Conservation (phyloP, 2,113 vertebrate species). For the Microcebus tavaratra region DNA sequence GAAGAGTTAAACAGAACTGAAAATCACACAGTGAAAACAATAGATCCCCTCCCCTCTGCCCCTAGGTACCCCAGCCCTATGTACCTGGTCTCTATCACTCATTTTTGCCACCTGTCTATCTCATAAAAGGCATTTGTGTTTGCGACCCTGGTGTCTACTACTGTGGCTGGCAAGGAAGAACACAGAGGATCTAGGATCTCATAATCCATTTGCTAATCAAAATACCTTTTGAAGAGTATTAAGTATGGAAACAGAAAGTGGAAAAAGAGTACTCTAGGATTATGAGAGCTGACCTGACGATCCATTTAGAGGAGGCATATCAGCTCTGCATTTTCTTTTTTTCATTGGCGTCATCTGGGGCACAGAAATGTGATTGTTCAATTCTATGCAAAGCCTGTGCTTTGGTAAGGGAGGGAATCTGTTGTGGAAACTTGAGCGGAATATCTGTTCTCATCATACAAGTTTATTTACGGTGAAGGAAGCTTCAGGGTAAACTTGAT, state of each 20-base stretch:
- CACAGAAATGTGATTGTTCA: not conserved
- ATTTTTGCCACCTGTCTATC: not conserved
- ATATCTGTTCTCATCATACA: not conserved
- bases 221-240: not conserved
- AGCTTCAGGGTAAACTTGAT: not conserved
- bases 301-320: not conserved
- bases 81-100: not conserved
- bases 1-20: too few species aligned
- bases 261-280: not conserved
- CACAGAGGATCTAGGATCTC: not conserved
- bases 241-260: not conserved
- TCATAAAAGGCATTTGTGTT: not conserved
- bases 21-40: too few species aligned
- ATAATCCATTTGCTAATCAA: not conserved
- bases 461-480: not conserved
- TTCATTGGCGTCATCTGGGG: not conserved
- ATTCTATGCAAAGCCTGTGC: not conserved
- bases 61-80: too few species aligned
- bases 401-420: not conserved
- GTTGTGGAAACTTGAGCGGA: not conserved
- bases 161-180: not conserved
- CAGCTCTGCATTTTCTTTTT: not conserved
- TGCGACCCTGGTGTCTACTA: not conserved
- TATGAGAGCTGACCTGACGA: fast-evolving
- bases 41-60: too few species aligned